A percentile compares a stretch with the other conserved stretches of the same genome.
phyloP scores from a whole-genome alignment of 2,888 invertebrate species.

The Limnephilus marmoratus region DNA sequence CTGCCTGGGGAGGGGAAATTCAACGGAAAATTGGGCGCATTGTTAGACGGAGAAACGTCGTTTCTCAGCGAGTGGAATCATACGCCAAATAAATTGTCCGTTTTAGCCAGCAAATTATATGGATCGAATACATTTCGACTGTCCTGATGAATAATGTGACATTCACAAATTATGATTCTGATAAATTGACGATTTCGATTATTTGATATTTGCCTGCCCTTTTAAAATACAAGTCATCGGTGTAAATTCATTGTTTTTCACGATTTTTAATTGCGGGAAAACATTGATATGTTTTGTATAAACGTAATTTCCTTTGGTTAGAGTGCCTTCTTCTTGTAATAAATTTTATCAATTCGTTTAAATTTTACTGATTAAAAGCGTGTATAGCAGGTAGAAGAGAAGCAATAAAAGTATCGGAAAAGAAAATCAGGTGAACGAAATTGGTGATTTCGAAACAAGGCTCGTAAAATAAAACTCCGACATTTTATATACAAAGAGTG shows the following conservation, averaged over 20 bases:
- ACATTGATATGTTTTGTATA: not conserved
- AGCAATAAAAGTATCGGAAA: not conserved
- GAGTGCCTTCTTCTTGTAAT: not conserved
- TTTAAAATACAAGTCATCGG: not conserved
- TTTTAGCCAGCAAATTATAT: not conserved
- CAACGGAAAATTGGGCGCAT: constrained; percentile 28
- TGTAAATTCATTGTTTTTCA: not conserved
- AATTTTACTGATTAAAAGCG: not conserved
- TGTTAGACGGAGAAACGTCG: constrained; percentile 31
- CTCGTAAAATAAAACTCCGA: constrained; percentile 21
- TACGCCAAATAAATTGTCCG: not conserved
- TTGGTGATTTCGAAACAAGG: not conserved
- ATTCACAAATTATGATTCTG: not conserved
- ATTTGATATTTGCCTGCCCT: not conserved
- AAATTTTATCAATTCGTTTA: not conserved
- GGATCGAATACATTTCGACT: not conserved
- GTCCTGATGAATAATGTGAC: not conserved
- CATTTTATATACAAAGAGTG: constrained; percentile 32
- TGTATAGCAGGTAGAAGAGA: not conserved
- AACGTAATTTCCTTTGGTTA: too few relatives aligned
- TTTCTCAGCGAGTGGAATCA: constrained; percentile 7
- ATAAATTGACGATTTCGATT: not conserved
- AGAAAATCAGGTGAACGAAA: constrained; percentile 23
- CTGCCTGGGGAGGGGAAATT: constrained; percentile 27
- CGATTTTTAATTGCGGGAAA: not conserved